Base-by-base conservation (phyloP, 2,888 invertebrate genomes). In the Penaeus monodon region DNA sequence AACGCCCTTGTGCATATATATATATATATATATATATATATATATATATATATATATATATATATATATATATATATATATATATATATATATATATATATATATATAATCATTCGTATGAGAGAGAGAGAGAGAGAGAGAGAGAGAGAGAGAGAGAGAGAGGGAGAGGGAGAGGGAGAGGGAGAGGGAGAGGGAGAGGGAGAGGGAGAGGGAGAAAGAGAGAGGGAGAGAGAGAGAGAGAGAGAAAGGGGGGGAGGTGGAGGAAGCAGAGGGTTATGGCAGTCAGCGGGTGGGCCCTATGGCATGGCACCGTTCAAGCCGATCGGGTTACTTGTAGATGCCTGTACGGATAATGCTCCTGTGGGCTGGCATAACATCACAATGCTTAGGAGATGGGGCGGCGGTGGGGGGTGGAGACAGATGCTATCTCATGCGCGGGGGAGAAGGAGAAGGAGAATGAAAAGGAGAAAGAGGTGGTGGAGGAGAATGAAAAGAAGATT, bases 11-110 rank as follows among this genome's bases (percentile, higher is more conserved):
- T 27, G 3, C 33, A 57, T 78, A n/a, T 79, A 27, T 79, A 38
- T 79, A 29, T 79, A 63, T 79, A 29, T 79, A 65, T 79, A 33
- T 81, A 64, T 68, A 33, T 81, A 33, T 81, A 33, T 81, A 49
- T 81, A 33, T 81, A 68, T 81, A 33, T 81, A 64, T 68, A 68
- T 81, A 64, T 68, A 33, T 33, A 33, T 33, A 33, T 33, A 33
- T 33, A 38, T 38, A 38, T 38, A 38, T 38, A 38, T 38, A 38
- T 38, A 38, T 38, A 38, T 38, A 38, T 57, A 57, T 78, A n/a
- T 79, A 27, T 79, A 38, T 79, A 29, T 79, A 63, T 79, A 29
- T 79, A 65, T 79, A 33, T 81, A 64, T 68, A 33, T 81, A 33
- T 81, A 33, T 81, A 49, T 81, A 33, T 70, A 77, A 10, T 79